A percentile compares a stretch with the other conserved stretches of the same genome.
Conservation (phyloP, 1,140 invertebrate species). For the Leguminivora glycinivorella region DNA sequence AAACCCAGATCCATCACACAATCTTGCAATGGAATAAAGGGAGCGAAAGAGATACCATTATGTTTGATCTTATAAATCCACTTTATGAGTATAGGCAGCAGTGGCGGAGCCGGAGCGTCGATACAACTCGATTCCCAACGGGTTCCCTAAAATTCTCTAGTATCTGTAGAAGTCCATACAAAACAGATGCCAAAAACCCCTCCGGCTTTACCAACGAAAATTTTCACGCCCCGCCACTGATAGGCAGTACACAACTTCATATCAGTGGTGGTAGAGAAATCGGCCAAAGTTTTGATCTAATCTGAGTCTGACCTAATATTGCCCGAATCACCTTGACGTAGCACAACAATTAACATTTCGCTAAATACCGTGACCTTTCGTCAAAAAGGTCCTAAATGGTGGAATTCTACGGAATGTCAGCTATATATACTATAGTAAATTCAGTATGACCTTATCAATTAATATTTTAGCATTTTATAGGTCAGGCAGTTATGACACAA, state of each 20-base stretch:
- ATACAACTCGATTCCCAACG: no score
- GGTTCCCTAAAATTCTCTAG: no score
- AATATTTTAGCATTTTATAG: conserved; percentile 7
- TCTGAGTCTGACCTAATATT: conserved; percentile 38
- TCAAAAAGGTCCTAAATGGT: conserved; percentile 28
- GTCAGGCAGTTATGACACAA: not conserved
- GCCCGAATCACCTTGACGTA: conserved; percentile 35
- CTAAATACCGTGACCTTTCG: conserved; percentile 39
- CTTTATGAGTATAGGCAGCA: no score
- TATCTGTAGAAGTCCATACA: no score
- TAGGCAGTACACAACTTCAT: no score
- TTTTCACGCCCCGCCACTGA: no score
- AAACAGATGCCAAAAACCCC: no score
- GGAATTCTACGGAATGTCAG: conserved; percentile 11
- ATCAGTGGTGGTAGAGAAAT: not conserved
- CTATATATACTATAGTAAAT: not conserved
- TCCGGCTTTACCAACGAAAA: no score
- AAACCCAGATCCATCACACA: not conserved
- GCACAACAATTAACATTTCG: conserved; percentile 41
- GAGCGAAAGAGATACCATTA: no score
- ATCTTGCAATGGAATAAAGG: no score
- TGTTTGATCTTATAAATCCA: no score
- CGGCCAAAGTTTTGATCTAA: not conserved
- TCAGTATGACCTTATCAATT: not conserved
- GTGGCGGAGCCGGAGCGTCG: no score